Percentiles rank a stretch among this genome's conserved stretches.
These are phyloP conservation scores for Orius insidiosus DNA, from an alignment of 1,140 invertebrate genomes.

Conservation along the genomic window DNA sequence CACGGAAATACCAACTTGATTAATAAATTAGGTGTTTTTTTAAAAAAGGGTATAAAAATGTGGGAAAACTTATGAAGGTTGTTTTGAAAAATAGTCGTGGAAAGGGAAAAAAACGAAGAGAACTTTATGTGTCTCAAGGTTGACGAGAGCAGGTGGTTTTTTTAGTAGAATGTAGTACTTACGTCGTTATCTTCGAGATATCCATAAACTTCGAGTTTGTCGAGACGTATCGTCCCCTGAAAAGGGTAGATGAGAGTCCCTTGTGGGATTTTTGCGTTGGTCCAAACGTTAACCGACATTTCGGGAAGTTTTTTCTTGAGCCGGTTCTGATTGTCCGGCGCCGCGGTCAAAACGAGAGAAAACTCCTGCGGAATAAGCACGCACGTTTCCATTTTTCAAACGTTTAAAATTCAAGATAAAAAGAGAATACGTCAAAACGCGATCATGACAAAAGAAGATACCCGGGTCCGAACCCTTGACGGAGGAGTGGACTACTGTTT, in stretches of 20 bases:
- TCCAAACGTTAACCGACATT: conserved; percentile 65
- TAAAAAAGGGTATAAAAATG: too few species aligned
- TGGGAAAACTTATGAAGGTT: too few species aligned
- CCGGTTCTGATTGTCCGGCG: conserved; percentile 15
- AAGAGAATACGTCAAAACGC: too few species aligned
- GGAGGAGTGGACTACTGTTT: too few species aligned
- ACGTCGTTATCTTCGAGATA: conserved; percentile 74
- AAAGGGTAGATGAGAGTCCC: conserved; percentile 70
- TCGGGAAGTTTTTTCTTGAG: conserved; percentile 27
- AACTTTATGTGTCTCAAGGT: too few species aligned
- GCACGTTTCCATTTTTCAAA: conserved; percentile 78
- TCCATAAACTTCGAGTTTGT: conserved; percentile 72
- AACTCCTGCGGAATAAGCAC: conserved; percentile 81
- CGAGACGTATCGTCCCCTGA: conserved; percentile 75
- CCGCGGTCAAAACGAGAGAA: conserved; percentile 51
- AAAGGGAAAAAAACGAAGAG: too few species aligned
- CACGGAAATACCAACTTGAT: too few species aligned
- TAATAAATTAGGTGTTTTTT: too few species aligned
- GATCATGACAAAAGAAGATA: too few species aligned
- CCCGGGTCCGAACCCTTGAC: too few species aligned
- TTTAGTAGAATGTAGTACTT: conserved; percentile 34
- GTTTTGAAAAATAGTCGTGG: too few species aligned
- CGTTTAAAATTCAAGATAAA: too few species aligned
- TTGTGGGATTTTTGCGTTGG: conserved; percentile 55
- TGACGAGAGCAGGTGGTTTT: background rate